Evolutionary conservation across 2,113 vertebrate genomes (phyloP).

Genomic region (Ramphastos sulfuratus): DNA sequence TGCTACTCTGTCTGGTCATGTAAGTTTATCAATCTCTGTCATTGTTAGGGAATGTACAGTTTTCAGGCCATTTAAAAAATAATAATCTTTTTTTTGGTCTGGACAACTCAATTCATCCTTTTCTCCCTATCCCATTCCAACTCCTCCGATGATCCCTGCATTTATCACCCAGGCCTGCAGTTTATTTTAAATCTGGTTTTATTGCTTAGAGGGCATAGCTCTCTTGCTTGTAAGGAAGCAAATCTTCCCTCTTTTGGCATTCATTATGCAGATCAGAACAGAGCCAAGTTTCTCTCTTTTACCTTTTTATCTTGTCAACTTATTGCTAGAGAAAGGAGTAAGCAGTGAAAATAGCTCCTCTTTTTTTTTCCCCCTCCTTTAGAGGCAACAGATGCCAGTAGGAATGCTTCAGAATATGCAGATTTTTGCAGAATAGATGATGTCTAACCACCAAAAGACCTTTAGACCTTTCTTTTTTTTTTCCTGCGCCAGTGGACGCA

Average conservation of each 20-base stretch:
- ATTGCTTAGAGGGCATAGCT: background rate
- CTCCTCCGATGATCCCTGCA: background rate
- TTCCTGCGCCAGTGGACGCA: too few species aligned
- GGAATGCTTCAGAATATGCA: background rate
- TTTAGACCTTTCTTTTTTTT: background rate
- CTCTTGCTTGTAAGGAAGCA: background rate
- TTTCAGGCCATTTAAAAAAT: background rate
- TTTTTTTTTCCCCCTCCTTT: background rate
- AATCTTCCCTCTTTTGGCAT: background rate
- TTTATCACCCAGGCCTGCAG: background rate
- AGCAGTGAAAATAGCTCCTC: background rate
- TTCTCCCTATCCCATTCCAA: accelerated
- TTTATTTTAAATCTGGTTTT: background rate
- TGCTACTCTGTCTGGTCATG: background rate
- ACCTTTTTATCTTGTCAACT: background rate
- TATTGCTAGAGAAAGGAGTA: background rate
- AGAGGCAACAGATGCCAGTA: background rate
- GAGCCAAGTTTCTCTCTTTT: background rate
- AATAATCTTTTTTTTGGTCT: background rate
- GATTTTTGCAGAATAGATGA: background rate
- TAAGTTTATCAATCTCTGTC: background rate
- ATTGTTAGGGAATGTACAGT: background rate
- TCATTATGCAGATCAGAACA: background rate
- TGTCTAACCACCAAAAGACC: background rate
- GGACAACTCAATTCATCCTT: background rate